These are phyloP conservation scores for Rhegmatorhina hoffmannsi DNA, from an alignment of 2,113 vertebrate species.

Conservation along the genomic window DNA sequence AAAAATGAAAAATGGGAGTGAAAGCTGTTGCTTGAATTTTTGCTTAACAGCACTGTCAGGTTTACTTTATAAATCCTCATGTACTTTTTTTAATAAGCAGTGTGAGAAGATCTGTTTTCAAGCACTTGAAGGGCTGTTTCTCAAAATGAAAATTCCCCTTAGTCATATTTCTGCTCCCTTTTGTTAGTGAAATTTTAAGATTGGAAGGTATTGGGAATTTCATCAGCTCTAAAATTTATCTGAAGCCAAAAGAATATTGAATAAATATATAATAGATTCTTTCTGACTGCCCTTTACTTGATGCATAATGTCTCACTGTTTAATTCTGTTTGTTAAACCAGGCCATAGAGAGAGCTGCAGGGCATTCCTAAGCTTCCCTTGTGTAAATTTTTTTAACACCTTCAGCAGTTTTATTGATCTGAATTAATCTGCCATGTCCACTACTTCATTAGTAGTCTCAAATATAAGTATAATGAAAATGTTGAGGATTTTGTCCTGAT, in stretches of 20 bases:
- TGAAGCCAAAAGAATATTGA: not conserved
- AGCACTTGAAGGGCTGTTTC: not conserved
- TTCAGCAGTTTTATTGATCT: not conserved
- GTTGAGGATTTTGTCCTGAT: not conserved
- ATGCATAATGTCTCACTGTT: not conserved
- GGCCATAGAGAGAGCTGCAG: not conserved
- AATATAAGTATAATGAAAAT: not conserved
- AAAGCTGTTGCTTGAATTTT: not conserved
- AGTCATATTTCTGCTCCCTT: not conserved
- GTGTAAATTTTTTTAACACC: fast-evolving
- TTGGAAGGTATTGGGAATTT: not conserved
- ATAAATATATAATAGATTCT: not conserved
- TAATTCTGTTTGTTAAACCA: not conserved
- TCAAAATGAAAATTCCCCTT: not conserved
- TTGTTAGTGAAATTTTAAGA: not conserved
- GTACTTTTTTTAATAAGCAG: not conserved
- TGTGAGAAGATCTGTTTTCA: not conserved
- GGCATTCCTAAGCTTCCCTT: not conserved
- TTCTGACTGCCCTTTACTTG: not conserved
- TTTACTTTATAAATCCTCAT: not conserved
- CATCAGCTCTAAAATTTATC: not conserved
- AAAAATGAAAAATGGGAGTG: not conserved
- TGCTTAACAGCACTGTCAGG: not conserved
- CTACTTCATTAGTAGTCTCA: not conserved
- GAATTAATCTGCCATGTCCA: not conserved